Evolutionary conservation across 1,140 invertebrate species (phyloP).

Genomic region (Tetramorium parvispinum): DNA sequence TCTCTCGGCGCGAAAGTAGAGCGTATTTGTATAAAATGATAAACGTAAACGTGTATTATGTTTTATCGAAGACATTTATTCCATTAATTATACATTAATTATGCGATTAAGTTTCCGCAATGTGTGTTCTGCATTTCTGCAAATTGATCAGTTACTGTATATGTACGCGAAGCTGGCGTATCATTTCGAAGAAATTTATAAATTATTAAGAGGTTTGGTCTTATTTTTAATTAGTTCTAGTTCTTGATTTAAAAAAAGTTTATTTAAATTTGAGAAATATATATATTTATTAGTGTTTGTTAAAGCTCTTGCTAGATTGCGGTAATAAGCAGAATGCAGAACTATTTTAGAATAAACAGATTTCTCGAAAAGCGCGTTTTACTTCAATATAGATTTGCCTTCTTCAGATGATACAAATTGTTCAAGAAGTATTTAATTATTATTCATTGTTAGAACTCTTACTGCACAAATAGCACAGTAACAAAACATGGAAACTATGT

Average conservation of each 20-base stretch:
- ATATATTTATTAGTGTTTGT: neutral
- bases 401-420: neutral
- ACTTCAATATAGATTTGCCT: neutral
- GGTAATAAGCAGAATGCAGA: neutral
- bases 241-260: neutral
- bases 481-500: neutral
- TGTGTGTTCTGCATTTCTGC: slow-evolving; percentile 17
- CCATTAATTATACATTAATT: slow-evolving; percentile 47
- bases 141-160: neutral
- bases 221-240: neutral
- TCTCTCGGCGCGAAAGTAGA: slow-evolving; percentile 24
- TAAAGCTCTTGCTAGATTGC: neutral
- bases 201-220: neutral
- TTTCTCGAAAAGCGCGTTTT: neutral
- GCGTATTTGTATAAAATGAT: slow-evolving; percentile 3
- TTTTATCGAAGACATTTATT: neutral
- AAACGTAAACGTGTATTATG: neutral
- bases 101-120: slow-evolving; percentile 34
- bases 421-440: slow-evolving; percentile 14
- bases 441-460: neutral
- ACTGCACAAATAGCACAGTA: neutral
- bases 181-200: neutral
- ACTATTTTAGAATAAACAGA: neutral
- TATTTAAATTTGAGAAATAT: neutral
- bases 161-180: neutral